Evolutionary conservation across 2,113 vertebrate species (phyloP).

Genomic region (Sterna hirundo): DNA sequence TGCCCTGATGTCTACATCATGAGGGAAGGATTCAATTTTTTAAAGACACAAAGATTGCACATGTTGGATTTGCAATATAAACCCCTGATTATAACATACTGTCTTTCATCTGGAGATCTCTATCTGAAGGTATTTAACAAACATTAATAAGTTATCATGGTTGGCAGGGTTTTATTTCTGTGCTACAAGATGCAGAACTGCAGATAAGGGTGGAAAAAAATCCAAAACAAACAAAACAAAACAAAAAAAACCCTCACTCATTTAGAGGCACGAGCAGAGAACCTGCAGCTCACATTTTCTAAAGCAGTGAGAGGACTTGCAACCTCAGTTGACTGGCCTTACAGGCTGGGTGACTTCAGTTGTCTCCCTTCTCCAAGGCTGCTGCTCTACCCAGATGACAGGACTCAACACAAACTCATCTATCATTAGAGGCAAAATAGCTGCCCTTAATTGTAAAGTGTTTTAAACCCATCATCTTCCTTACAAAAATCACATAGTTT

Average conservation of each 20-base stretch:
- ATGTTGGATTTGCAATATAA: constrained; percentile 34
- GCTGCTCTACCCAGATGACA: neutral
- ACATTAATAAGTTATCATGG: neutral
- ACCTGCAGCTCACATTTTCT: neutral
- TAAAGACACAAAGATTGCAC: constrained; percentile 18
- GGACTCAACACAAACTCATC: neutral
- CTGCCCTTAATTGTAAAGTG: neutral
- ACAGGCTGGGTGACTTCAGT: neutral
- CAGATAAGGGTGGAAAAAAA: neutral
- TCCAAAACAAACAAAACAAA: neutral
- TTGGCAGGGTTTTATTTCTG: neutral
- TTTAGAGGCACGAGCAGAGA: neutral
- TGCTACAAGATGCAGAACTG: neutral
- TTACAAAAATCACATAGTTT: neutral
- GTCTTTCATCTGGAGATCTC: neutral
- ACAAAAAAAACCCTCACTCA: neutral
- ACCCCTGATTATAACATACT: neutral
- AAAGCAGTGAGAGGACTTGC: neutral
- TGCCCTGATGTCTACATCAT: neutral
- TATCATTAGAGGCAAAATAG: neutral
- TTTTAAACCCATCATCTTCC: neutral
- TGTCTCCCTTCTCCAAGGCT: neutral
- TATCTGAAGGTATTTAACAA: neutral
- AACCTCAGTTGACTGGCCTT: rapidly evolving
- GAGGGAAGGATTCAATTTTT: constrained; percentile 20